Conservation (phyloP, 2,888 invertebrate species). For the Julus scanicus region DNA sequence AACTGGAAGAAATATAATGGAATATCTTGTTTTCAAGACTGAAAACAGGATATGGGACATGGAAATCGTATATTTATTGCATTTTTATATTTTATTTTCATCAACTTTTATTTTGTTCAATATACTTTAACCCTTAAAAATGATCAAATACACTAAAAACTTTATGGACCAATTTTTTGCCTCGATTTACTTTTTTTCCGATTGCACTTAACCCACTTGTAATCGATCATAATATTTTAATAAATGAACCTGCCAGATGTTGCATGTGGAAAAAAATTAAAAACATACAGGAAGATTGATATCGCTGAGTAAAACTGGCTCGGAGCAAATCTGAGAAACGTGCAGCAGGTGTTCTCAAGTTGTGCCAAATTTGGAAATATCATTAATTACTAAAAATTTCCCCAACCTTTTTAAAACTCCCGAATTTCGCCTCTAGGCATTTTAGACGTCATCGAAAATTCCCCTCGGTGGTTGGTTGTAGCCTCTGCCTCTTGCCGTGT, state of each 20-base stretch:
- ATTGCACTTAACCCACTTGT: background rate
- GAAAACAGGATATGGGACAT: background rate
- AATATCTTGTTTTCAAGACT: background rate
- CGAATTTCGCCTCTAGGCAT: background rate
- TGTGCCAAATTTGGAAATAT: background rate
- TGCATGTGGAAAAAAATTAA: background rate
- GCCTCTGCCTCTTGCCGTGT: conserved; percentile 65
- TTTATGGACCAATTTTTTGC: background rate
- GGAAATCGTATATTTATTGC: background rate
- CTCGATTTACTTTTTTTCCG: background rate
- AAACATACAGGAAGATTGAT: too few species aligned
- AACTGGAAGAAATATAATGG: background rate
- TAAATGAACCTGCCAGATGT: background rate
- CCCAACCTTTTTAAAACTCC: background rate
- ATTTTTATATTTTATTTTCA: conserved; percentile 5
- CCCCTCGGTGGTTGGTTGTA: conserved; percentile 79
- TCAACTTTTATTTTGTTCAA: background rate
- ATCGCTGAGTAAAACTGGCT: background rate
- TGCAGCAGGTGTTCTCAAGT: background rate
- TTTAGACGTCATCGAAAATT: conserved; percentile 84
- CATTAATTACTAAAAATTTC: background rate
- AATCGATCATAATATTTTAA: conserved; percentile 6
- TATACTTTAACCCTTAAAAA: background rate
- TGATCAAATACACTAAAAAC: background rate
- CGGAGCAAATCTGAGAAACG: background rate